Evolutionary conservation across 2,888 invertebrate species (phyloP).

Genomic region (Phasia obesa): DNA sequence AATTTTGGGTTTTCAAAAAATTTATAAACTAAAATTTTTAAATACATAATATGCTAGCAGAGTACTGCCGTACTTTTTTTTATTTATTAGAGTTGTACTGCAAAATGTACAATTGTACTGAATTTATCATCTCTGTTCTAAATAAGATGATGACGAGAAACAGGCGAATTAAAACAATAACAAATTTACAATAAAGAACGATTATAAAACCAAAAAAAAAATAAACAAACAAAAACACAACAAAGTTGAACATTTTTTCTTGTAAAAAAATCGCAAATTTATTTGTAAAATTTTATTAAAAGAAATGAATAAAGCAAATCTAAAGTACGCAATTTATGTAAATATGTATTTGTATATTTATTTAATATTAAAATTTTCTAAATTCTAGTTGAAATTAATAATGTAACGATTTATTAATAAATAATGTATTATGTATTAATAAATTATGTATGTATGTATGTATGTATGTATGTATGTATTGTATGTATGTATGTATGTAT

Average conservation of each 20-base stretch:
- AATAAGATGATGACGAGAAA: not conserved
- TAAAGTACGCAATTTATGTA: not conserved
- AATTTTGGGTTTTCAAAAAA: no score
- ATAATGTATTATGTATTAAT: not conserved
- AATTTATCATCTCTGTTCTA: no score
- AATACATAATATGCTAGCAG: no score
- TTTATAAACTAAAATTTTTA: no score
- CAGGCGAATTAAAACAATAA: not conserved
- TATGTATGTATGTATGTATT: no score
- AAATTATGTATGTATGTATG: no score
- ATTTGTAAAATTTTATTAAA: not conserved
- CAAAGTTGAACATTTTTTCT: not conserved
- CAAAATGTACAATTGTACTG: no score
- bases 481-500: not conserved
- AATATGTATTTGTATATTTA: not conserved
- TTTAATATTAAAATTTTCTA: not conserved
- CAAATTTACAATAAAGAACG: slow-evolving; percentile 22
- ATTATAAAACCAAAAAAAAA: slow-evolving; percentile 16
- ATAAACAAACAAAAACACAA: not conserved
- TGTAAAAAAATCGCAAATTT: not conserved
- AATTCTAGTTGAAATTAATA: not conserved
- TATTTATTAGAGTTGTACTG: no score
- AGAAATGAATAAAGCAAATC: not conserved
- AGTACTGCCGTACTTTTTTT: no score
- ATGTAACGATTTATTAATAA: not conserved